phyloP scores from a whole-genome alignment of 2,888 invertebrate species.

The Candidula unifasciata region DNA sequence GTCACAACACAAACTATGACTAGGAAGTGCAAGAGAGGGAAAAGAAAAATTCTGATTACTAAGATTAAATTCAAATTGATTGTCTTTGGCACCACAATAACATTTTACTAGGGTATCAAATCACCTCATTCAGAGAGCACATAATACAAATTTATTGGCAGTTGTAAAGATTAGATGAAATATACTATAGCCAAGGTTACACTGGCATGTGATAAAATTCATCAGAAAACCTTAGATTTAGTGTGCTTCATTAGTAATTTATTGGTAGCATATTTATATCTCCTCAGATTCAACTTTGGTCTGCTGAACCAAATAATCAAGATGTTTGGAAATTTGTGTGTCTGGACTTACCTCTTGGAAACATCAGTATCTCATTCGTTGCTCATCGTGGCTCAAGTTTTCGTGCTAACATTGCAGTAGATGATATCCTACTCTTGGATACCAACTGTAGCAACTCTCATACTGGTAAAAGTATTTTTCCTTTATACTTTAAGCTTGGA shows the following conservation, averaged over 20 bases:
- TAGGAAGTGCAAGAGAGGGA: no score
- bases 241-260: background rate
- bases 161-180: no score
- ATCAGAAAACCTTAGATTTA: background rate
- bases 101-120: no score
- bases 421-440: slow-evolving; percentile 61
- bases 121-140: no score
- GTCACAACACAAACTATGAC: no score
- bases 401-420: slow-evolving; percentile 66
- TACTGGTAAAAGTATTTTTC: background rate
- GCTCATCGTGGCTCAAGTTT: slow-evolving; percentile 56
- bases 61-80: no score
- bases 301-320: slow-evolving; percentile 51
- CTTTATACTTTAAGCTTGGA: background rate
- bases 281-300: slow-evolving; percentile 49
- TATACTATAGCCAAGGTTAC: no score
- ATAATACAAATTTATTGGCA: no score
- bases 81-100: no score
- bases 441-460: slow-evolving; percentile 54
- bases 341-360: slow-evolving; percentile 59
- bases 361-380: slow-evolving; percentile 60
- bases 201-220: no score
- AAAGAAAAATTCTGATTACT: no score
- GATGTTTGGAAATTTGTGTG: slow-evolving; percentile 61
- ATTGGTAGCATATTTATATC: background rate